Evolutionary conservation across 2,888 invertebrate species (phyloP).

Genomic region (Cyrtodaria siliqua): DNA sequence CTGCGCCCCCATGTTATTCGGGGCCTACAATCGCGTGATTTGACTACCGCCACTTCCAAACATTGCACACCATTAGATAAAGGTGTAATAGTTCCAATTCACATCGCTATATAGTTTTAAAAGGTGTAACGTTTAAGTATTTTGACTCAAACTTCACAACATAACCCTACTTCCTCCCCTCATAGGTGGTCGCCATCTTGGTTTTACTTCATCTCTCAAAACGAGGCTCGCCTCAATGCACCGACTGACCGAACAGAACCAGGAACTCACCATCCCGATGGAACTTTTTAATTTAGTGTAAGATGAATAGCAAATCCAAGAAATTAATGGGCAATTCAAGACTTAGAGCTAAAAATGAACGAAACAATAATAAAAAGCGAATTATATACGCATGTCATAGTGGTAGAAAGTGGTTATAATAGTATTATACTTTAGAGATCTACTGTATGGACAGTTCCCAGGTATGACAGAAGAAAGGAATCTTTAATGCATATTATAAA

Average conservation of each 20-base stretch:
- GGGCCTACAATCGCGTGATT: conserved; percentile 37
- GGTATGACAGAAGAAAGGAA: too few species aligned
- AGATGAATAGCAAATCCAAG: too few species aligned
- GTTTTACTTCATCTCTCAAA: conserved; percentile 46
- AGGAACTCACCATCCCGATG: too few species aligned
- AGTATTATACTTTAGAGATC: too few species aligned
- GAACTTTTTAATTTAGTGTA: too few species aligned
- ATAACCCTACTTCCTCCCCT: conserved; percentile 57
- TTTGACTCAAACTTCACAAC: conserved; percentile 9
- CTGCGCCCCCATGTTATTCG: conserved; percentile 71
- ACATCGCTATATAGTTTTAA: neutral
- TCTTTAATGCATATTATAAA: too few species aligned
- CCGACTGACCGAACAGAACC: conserved; percentile 27
- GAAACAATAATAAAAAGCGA: too few species aligned
- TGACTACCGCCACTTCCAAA: conserved; percentile 10
- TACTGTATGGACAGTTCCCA: too few species aligned
- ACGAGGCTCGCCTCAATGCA: conserved; percentile 53
- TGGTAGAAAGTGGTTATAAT: too few species aligned
- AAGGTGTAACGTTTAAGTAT: neutral
- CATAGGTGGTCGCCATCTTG: conserved; percentile 70
- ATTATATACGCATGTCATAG: too few species aligned
- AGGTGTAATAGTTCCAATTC: conserved; percentile 1
- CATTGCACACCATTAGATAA: conserved; percentile 16
- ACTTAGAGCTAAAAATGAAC: too few species aligned
- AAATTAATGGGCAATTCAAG: too few species aligned